Percentiles rank a stretch among this genome's conserved stretches.
phyloP scores from a whole-genome alignment of 1,140 invertebrate species.

The Holcopasites calliopsidis region DNA sequence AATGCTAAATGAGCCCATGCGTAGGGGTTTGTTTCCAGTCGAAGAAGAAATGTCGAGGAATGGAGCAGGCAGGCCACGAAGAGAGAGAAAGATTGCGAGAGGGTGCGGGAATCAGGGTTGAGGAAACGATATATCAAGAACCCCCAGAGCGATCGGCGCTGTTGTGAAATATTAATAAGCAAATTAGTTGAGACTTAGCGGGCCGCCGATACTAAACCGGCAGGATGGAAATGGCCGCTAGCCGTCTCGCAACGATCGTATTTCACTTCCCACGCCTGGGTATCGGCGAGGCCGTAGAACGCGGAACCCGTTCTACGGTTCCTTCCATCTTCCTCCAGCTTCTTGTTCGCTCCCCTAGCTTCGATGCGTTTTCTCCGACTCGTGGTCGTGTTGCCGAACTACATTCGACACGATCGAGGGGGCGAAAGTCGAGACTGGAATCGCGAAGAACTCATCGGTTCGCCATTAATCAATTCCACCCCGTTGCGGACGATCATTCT shows the following conservation, averaged over 20 bases:
- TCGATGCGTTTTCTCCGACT: background rate
- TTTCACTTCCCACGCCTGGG: constrained; percentile 73
- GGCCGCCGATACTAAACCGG: constrained; percentile 62
- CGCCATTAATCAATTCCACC: constrained; percentile 36
- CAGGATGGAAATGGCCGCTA: constrained; percentile 67
- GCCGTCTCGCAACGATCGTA: constrained; percentile 69
- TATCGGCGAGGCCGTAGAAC: constrained; percentile 50
- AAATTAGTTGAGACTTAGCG: constrained; percentile 75
- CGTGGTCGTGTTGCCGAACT: too few relatives aligned
- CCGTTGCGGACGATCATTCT: constrained; percentile 20
- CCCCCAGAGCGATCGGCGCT: constrained; percentile 72
- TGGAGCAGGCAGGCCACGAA: background rate
- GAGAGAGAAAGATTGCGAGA: constrained; percentile 7
- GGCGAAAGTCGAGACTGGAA: background rate
- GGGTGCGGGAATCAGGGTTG: constrained; percentile 1
- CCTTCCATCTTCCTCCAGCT: constrained; percentile 17
- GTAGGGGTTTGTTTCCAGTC: too few relatives aligned
- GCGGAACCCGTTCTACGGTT: constrained; percentile 54
- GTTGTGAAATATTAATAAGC: constrained; percentile 78
- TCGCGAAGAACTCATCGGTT: constrained; percentile 1
- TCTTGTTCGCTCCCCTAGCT: background rate
- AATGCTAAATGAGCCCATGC: too few relatives aligned
- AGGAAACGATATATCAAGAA: constrained; percentile 66
- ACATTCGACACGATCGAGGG: background rate
- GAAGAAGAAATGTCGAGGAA: background rate